Conservation (phyloP, 1,140 invertebrate genomes). For the Eumeta japonica region DNA sequence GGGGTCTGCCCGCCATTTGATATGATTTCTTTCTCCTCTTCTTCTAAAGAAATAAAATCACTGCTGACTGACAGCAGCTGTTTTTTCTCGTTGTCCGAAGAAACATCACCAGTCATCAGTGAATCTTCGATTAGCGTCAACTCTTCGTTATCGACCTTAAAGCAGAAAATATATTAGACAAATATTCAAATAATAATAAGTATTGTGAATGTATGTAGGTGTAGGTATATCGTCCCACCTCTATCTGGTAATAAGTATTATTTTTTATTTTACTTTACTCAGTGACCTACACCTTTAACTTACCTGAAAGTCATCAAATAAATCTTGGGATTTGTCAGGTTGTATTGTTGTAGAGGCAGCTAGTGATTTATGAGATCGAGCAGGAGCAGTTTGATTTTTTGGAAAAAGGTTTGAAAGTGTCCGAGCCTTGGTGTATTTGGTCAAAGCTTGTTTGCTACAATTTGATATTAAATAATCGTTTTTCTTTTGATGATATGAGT, state of each 20-base stretch:
- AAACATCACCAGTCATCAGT: constrained; percentile 9
- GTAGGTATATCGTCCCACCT: neutral
- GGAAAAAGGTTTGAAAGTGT: constrained; percentile 13
- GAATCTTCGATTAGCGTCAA: constrained; percentile 10
- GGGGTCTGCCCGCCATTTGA: constrained; percentile 16
- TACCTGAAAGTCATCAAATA: constrained; percentile 15
- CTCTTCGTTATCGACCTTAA: constrained; percentile 12
- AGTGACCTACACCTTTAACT: constrained; percentile 15
- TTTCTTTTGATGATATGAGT: no score
- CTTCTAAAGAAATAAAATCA: constrained; percentile 10
- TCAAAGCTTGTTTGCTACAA: no score
- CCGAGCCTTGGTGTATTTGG: constrained; percentile 15
- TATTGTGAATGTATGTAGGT: neutral
- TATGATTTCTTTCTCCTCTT: constrained; percentile 14
- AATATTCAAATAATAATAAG: no score
- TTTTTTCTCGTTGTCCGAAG: no score
- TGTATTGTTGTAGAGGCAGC: neutral
- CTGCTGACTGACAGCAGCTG: no score
- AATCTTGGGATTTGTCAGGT: constrained; percentile 10
- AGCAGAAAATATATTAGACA: constrained; percentile 11
- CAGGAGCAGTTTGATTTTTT: constrained; percentile 12
- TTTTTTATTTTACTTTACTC: constrained; percentile 11
- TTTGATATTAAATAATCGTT: no score
- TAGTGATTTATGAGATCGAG: neutral
- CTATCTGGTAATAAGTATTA: constrained; percentile 9